Evolutionary conservation across 2,113 vertebrate species (phyloP), one percentile per base, ranked within the genome.

Genomic region (Austrofundulus limnaeus): DNA sequence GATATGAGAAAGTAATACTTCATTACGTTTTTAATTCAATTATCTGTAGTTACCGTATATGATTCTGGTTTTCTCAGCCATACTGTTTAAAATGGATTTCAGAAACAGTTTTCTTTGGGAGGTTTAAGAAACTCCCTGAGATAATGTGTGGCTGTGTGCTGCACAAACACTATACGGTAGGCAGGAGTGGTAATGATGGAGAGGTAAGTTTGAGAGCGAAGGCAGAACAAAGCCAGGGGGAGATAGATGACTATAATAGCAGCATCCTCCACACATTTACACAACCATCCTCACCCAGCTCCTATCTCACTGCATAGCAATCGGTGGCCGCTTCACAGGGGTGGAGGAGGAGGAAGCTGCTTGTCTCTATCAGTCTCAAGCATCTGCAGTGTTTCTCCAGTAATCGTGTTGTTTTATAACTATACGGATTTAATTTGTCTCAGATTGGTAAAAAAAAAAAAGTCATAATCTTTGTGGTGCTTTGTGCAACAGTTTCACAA

Each of bases 171-270:
- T 47, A 58, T 66, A 61, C 38, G 19, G 48, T 45, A 76, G 72
- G 65, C 63, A 60, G 62, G 60, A 72, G 57, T 54, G 68, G 60
- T 78, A 74, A 82, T 82, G 78, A 81, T 80, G 76, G 80, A 73
- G 64, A 83, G 78, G 71, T 79, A 78, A 55, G 79, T 76, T 77
- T 71, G 70, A 63, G 81, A 87, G 76, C 73, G 72, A 87, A 83
- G 72, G 63, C 71, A 85, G 69, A 76, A 74, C 69, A 75, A 86
- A 85, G 66, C 80, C 81, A 81, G 5, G 5, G 76, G 73, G 80
- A 83, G 83, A 85, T 70, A 61, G 74, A 86, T 82, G 82, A 78
- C 80, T 81, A 70, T 80, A 78, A 84, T 78, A 83, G 72, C 75
- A 74, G 72, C 81, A 81, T 81, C 85, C 87, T 84, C 82, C 83